Conservation (phyloP, 1,140 invertebrate genomes). For the Thaumetopoea pityocampa region DNA sequence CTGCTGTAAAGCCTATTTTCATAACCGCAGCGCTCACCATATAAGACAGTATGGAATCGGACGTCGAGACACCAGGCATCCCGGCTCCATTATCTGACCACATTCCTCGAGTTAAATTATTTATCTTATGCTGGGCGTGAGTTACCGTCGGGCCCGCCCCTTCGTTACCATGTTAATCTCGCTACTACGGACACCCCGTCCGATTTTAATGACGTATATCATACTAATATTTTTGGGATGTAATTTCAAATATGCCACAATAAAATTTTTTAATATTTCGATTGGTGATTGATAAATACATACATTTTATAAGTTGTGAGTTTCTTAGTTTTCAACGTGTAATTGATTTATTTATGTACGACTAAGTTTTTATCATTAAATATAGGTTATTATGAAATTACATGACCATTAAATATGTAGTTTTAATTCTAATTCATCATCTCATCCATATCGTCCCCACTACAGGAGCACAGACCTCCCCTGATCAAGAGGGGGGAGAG, state of each 20-base stretch:
- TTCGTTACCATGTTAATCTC: constrained; percentile 71
- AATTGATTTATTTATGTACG: too few species aligned
- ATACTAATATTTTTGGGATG: constrained; percentile 17
- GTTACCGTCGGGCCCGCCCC: constrained; percentile 60
- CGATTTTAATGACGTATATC: constrained; percentile 23
- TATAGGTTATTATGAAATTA: too few species aligned
- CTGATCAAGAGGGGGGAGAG: too few species aligned
- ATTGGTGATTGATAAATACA: too few species aligned
- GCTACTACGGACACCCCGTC: constrained; percentile 41
- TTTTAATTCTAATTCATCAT: too few species aligned
- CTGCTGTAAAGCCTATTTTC: neutral
- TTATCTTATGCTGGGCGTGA: constrained; percentile 67
- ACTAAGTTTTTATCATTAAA: too few species aligned
- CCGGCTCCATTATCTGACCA: constrained; percentile 36
- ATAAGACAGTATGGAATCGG: constrained; percentile 14
- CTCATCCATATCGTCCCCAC: too few species aligned
- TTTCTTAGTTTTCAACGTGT: too few species aligned
- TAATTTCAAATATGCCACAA: constrained; percentile 18
- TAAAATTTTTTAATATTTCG: too few species aligned
- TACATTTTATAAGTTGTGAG: too few species aligned
- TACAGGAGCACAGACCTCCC: too few species aligned
- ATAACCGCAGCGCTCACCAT: constrained; percentile 6
- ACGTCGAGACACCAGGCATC: constrained; percentile 21
- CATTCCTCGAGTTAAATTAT: constrained; percentile 60
- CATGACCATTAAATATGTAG: too few species aligned